These are phyloP conservation scores for Fregata magnificens DNA, from an alignment of 2,113 vertebrate species.

Conservation along the genomic window DNA sequence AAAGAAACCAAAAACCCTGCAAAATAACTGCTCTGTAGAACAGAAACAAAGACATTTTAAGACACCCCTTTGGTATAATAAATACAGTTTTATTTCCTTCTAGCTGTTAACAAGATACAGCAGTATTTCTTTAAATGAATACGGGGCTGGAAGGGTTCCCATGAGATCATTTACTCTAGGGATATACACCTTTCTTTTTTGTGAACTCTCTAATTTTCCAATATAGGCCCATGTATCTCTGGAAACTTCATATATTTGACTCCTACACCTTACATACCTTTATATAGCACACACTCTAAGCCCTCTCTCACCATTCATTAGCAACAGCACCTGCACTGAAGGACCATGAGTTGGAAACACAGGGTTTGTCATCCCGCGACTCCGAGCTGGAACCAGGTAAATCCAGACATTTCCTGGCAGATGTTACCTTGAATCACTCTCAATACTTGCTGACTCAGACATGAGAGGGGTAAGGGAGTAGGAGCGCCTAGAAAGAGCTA, in stretches of 20 bases:
- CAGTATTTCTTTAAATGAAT: not conserved
- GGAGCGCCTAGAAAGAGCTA: not conserved
- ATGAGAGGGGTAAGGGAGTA: not conserved
- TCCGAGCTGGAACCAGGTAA: not conserved
- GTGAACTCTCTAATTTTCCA: not conserved
- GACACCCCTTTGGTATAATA: not conserved
- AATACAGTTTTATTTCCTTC: not conserved
- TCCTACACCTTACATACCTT: not conserved
- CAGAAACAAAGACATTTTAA: not conserved
- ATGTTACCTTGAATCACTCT: not conserved
- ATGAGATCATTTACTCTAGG: not conserved
- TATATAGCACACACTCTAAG: not conserved
- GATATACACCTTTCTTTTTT: not conserved
- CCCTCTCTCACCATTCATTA: not conserved
- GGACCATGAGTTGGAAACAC: not conserved
- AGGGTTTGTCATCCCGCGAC: accelerated
- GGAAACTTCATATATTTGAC: not conserved
- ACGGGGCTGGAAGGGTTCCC: not conserved
- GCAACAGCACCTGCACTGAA: not conserved
- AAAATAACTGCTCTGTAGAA: not conserved
- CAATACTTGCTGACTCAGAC: not conserved
- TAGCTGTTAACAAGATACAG: not conserved
- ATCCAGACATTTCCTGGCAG: not conserved
- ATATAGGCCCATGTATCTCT: not conserved
- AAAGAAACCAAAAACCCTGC: not conserved